These are phyloP conservation scores for Xanthia togata DNA, from an alignment of 2,888 invertebrate species.

Conservation along the genomic window DNA sequence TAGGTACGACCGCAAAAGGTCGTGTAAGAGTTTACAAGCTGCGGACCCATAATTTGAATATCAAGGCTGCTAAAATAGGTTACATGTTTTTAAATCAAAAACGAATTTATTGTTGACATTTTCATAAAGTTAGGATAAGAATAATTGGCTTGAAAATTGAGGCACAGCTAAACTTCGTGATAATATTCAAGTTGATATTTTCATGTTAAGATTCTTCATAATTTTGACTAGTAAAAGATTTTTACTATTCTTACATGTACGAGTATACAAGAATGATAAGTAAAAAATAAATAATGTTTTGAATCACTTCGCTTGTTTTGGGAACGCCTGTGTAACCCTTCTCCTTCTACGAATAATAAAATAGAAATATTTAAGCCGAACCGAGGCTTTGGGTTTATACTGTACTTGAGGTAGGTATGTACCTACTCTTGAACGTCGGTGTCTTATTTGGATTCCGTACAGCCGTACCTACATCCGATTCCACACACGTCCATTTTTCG, in stretches of 20 bases:
- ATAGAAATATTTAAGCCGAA: constrained; percentile 20
- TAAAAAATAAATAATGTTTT: constrained; percentile 4
- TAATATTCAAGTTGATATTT: constrained; percentile 3
- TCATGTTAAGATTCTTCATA: not conserved
- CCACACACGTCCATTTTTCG: constrained; percentile 2
- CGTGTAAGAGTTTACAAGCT: constrained; percentile 40
- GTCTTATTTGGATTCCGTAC: constrained; percentile 35
- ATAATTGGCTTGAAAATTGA: not conserved
- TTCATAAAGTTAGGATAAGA: not conserved
- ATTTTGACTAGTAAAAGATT: not conserved
- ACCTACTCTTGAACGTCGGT: constrained; percentile 11
- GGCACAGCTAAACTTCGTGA: not conserved
- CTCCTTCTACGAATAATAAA: constrained; percentile 42
- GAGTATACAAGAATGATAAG: not conserved
- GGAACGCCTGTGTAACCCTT: constrained; percentile 12
- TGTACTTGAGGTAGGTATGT: constrained; percentile 18
- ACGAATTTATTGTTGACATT: not conserved
- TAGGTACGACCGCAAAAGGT: constrained; percentile 16
- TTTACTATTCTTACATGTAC: not conserved
- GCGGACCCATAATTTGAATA: constrained; percentile 39
- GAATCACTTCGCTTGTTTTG: constrained; percentile 21
- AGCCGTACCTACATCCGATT: not conserved
- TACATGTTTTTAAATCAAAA: constrained; percentile 20
- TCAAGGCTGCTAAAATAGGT: constrained; percentile 25
- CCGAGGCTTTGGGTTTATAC: constrained; percentile 26